Evolutionary conservation across 2,113 vertebrate genomes (phyloP).

Genomic region (Maccullochella peelii): DNA sequence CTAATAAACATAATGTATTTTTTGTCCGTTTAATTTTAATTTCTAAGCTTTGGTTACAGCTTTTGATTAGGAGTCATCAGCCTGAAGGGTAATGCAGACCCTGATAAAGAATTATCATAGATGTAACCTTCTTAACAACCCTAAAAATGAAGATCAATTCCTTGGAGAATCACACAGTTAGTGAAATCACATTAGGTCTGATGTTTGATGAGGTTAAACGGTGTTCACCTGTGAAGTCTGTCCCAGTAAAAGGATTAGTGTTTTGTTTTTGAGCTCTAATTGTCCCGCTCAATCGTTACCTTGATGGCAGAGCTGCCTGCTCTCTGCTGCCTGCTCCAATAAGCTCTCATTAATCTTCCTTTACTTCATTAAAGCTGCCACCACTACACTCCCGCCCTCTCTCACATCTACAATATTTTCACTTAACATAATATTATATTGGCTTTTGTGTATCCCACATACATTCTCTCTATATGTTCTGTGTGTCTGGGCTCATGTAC

Average conservation of each 20-base stretch:
- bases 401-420: neutral
- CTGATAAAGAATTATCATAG: neutral
- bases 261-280: constrained; percentile 38
- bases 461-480: neutral
- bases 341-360: constrained; percentile 83
- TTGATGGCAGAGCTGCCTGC: constrained; percentile 76
- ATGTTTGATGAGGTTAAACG: neutral
- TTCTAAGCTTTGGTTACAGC: neutral
- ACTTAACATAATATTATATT: constrained; percentile 4
- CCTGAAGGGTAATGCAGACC: neutral
- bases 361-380: constrained; percentile 82
- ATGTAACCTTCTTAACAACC: neutral
- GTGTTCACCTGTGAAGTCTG: constrained; percentile 16
- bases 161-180: neutral
- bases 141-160: neutral
- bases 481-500: neutral
- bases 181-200: neutral
- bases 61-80: constrained; percentile 6
- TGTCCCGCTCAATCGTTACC: constrained; percentile 80
- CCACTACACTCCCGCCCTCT: constrained; percentile 39
- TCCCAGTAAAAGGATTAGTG: neutral
- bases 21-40: neutral
- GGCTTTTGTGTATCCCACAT: neutral
- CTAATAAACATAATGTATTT: neutral
- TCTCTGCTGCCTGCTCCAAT: constrained; percentile 70